These are phyloP conservation scores for Ceuthmochares aereus DNA, from an alignment of 2,113 vertebrate species.

Conservation along the genomic window DNA sequence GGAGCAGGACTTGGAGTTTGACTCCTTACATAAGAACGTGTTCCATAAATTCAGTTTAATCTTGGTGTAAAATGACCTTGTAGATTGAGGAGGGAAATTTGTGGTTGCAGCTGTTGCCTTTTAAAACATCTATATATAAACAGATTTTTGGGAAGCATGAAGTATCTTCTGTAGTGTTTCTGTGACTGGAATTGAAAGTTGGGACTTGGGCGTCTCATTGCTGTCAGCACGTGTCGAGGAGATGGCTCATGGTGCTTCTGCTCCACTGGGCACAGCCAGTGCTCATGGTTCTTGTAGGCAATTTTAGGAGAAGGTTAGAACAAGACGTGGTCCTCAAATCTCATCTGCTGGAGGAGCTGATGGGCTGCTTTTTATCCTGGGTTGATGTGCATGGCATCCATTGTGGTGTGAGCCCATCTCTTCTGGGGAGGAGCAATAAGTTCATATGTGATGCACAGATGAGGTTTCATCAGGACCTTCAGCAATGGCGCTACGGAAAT, in stretches of 20 bases:
- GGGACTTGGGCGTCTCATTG: not conserved
- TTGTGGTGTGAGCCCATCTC: not conserved
- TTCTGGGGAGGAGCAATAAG: not conserved
- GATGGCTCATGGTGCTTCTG: not conserved
- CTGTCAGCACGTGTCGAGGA: not conserved
- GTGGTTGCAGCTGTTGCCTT: constrained; percentile 33
- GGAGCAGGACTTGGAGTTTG: not conserved
- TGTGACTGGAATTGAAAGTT: not conserved
- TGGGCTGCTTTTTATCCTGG: no score
- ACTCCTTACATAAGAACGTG: not conserved
- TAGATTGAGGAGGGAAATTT: not conserved
- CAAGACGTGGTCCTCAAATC: not conserved
- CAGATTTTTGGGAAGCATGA: not conserved
- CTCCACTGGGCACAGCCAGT: not conserved
- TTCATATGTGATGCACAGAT: accelerated
- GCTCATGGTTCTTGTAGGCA: not conserved
- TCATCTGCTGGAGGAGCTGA: not conserved
- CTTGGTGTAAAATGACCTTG: not conserved
- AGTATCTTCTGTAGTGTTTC: not conserved
- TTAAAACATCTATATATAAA: not conserved
- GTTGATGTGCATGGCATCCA: accelerated
- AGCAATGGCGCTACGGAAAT: accelerated
- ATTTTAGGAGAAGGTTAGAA: not conserved
- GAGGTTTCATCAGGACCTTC: not conserved
- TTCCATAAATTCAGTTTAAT: not conserved